Evolutionary conservation across 2,797 vertebrate genomes (phyloP), one percentile per base, ranked within the genome.

Genomic region (Limnodromus scolopaceus): DNA sequence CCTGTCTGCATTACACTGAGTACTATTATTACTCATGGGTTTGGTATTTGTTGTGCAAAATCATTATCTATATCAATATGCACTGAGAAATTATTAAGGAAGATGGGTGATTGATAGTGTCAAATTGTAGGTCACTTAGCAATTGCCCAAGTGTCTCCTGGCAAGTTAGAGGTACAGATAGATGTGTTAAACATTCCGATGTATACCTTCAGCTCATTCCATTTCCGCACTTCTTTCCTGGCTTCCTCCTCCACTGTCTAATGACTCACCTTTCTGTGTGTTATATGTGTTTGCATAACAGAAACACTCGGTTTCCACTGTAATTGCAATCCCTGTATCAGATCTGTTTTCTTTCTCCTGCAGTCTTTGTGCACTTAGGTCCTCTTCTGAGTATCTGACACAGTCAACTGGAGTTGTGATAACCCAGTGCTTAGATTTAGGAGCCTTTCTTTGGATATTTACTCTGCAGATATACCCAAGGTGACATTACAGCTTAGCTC

Each of bases 211-310:
- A 87, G 80, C 54, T 65, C 69, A 2, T 89, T 85, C 58, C 30
- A 10, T 20, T 93, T 89, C 91, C 3, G 0, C 13, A 32, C 30
- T 64, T 25, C 93, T 92, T 71, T 55, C 66, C 84, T 86, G 82
- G 38, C n/a, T 92, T 60, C 85, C 84, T 96, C 60, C 68, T 89
- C 83, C 84, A 14, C 74, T 90, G 86, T 84, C 74, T 70, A 68
- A 46, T 97, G 97, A 98, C 92, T 97, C 96, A 94, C 84, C 20
- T 71, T 95, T 95, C 25, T 65, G 74, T 86, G 86, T 61, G 49
- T 77, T 84, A 24, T 69, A 2, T 48, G 28, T 49, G 61, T 96
- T 95, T 96, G 84, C 75, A 91, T 87, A 95, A 69, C 89, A 96
- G 46, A 92, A 96, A 48, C 76, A 3, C 51, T 43, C 2, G 10